Base-by-base conservation (phyloP, 2,113 vertebrate species). In the Recurvirostra avosetta region DNA sequence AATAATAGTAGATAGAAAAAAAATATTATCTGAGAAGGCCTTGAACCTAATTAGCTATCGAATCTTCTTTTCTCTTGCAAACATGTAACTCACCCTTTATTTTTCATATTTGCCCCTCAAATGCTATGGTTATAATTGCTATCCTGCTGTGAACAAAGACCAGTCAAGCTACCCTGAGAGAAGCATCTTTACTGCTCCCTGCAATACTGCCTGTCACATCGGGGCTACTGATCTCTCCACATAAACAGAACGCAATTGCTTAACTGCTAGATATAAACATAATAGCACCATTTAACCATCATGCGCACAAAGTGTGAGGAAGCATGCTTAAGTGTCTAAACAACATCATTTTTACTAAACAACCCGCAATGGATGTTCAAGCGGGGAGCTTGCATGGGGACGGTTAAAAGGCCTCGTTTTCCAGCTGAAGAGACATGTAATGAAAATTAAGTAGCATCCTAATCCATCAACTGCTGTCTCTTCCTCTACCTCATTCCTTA, bases 321-420 rank as follows among this genome's bases (percentile, higher is more conserved):
- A 73, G 41, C 27, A 76, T 41, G 2, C 14, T 62, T 62, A 70
- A 80, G 40, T 77, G 77, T 86, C 77, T 92, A 83, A 95, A 83
- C 75, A 94, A 68, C 74, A 88, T 74, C 9, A 78, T 92, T 97
- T 93, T 95, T 92, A 66, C 32, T 93, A 88, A 96, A 92, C 78
- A 96, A 78, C 70, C 81, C 14, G 14, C 70, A 79, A 59, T 52
- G 80, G 90, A 78, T 34, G 66, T 78, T 96, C 89, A 74, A 97
- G 87, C 25, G 7, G 73, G 67, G 58, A 56, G 50, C 65, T 92
- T 88, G 58, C 53, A 77, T 53, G 30, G 58, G 72, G n/a, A 80
- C 16, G 4, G 38, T 80, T 91, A 86, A 86, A 92, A 91, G 55
- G 43, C 40, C 63, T 91, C 18, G 1, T 88, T 94, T 91, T 92